A percentile compares a stretch with the other conserved stretches of the same genome.
These are phyloP conservation scores for Teleopsis dalmanni DNA, from an alignment of 1,140 invertebrate genomes.

Conservation along the genomic window DNA sequence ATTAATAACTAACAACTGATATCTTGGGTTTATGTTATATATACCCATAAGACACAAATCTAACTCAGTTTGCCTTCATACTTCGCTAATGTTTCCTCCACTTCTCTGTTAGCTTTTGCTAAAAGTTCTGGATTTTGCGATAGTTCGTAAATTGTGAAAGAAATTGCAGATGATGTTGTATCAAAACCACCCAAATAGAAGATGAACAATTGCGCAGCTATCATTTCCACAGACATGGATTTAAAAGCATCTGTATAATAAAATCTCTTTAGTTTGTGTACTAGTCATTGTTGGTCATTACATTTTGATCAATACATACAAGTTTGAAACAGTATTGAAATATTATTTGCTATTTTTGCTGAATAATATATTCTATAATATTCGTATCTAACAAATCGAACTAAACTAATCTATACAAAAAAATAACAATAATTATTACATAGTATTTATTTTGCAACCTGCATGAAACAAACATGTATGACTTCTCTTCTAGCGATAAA, in stretches of 20 bases:
- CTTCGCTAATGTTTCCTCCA: conserved; percentile 42
- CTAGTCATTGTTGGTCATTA: no score
- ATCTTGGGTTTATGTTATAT: neutral
- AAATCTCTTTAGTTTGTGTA: no score
- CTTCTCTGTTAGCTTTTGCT: conserved; percentile 50
- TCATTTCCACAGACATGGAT: conserved; percentile 40
- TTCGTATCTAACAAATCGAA: no score
- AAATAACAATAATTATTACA: no score
- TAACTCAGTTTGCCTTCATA: conserved; percentile 44
- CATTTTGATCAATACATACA: no score
- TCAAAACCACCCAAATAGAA: conserved; percentile 62
- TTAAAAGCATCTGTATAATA: conserved; percentile 10
- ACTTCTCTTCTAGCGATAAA: no score
- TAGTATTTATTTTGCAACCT: no score
- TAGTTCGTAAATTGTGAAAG: conserved; percentile 51
- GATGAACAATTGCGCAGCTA: conserved; percentile 51
- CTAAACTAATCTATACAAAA: no score
- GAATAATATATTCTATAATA: no score
- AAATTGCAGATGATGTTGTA: conserved; percentile 54
- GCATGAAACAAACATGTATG: no score
- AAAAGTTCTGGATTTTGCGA: conserved; percentile 52
- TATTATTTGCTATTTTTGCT: no score
- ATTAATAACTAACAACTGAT: neutral
- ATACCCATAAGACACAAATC: conserved; percentile 44
- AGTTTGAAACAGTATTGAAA: no score